Percentiles rank a stretch among this genome's conserved stretches.
Conservation (phyloP, 37 sponge, comb jelly and placozoan species). For the Ianthella basta region DNA sequence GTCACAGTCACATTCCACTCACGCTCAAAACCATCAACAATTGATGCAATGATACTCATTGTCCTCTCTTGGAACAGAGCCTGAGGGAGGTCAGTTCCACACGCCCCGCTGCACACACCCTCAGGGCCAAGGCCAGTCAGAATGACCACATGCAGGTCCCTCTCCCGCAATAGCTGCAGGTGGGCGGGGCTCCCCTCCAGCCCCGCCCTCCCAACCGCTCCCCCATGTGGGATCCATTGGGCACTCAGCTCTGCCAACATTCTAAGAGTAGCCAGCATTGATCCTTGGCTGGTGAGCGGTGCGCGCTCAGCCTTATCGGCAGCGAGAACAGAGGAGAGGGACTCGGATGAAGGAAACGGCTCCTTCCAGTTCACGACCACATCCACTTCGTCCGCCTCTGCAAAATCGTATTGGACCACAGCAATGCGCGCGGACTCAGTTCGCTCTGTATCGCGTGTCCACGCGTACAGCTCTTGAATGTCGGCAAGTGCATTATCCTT, state of each 20-base stretch:
- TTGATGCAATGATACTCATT: too few species aligned
- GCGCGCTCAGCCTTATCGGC: too few species aligned
- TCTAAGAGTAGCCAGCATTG: background rate
- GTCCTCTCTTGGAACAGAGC: too few species aligned
- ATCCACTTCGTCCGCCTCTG: too few species aligned
- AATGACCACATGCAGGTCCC: constrained; percentile 17
- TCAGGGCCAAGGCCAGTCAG: background rate
- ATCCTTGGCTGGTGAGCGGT: background rate
- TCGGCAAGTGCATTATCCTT: too few species aligned
- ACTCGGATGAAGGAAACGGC: too few species aligned
- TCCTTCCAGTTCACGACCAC: too few species aligned
- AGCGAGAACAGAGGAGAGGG: too few species aligned
- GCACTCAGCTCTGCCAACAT: background rate
- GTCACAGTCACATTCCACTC: background rate
- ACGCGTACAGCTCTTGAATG: too few species aligned
- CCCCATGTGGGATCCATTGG: background rate
- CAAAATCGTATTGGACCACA: too few species aligned
- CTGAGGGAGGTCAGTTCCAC: background rate
- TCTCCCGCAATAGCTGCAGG: constrained; percentile 17
- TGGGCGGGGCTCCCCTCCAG: background rate
- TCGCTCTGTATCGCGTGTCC: too few species aligned
- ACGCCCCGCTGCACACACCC: background rate
- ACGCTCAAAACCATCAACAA: background rate
- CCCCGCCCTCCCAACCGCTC: background rate
- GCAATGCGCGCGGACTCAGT: too few species aligned